Base-by-base conservation (phyloP, 2,113 vertebrate genomes). In the Lepisosteus osseus region DNA sequence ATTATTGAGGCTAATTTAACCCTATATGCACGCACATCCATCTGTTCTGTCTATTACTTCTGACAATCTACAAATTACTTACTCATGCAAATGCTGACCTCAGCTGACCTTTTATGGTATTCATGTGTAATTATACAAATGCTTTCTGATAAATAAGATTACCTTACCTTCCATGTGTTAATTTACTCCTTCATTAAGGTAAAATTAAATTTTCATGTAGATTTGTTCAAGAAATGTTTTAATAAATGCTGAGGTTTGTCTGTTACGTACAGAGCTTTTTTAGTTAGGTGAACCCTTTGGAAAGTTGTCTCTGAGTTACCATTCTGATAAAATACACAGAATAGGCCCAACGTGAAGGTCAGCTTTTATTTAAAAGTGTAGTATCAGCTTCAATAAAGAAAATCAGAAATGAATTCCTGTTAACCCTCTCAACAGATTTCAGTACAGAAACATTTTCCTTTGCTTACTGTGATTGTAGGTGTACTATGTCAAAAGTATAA, bases 181-280 rank as follows among this genome's bases (percentile, higher is more conserved):
- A 89, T 90, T 85, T 86, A 86, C 88, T 94, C 88, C 92, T 94
- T 95, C 95, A 98, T 97, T 94, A 98, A 96, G 94, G 91, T 91
- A 90, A 95, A 98, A 98, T 97, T 94, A 94, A 95, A 98, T 98
- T 97, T 95, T 91, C 94, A 96, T 97, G 95, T 96, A 96, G 94
- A 97, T 97, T 93, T 89, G 84, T 90, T 88, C 76, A 83, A 81
- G 79, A 87, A 83, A 69, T 51, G 47, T 51, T 51, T 91, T 90
- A 93, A 91, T 92, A 93, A 90, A 89, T 94, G 93, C 95, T 96
- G 96, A 97, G 90, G 93, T 93, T 94, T 89, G 87, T 89, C 86
- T 88, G 85, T 79, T 83, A 81, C 84, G 86, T 88, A 89, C 86
- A 81, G 75, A 87, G 85, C 86, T 86, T 80, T 29, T 85, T 87